These are phyloP conservation scores for Tricholauxania praeusta DNA, from an alignment of 2,888 invertebrate species.

Conservation along the genomic window DNA sequence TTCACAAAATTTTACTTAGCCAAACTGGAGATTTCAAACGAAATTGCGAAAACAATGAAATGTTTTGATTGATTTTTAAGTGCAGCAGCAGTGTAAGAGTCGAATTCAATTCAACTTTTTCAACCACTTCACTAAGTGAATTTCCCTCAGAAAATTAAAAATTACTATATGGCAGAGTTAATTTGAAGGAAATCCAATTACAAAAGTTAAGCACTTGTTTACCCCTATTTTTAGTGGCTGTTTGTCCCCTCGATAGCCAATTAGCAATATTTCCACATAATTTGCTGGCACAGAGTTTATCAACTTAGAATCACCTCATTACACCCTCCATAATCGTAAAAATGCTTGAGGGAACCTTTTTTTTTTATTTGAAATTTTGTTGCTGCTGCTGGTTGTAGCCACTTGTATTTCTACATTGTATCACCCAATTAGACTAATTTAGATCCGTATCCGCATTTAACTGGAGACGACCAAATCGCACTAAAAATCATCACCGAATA, in stretches of 20 bases:
- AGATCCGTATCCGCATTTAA: constrained; percentile 40
- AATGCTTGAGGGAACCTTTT: constrained; percentile 3
- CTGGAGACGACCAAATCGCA: constrained; percentile 46
- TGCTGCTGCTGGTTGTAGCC: neutral
- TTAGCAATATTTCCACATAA: constrained; percentile 24
- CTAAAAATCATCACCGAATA: constrained; percentile 11
- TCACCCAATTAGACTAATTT: constrained; percentile 23
- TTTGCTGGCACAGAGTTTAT: constrained; percentile 15
- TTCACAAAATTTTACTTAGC: too few species aligned
- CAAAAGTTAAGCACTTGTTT: too few species aligned
- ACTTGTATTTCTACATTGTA: neutral
- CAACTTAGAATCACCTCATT: constrained; percentile 22
- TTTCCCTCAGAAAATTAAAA: too few species aligned
- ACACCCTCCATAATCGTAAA: constrained; percentile 13
- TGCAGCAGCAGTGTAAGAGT: too few species aligned
- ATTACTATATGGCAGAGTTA: too few species aligned
- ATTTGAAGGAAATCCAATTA: too few species aligned
- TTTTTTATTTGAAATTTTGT: neutral
- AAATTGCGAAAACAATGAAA: too few species aligned
- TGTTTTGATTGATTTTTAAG: too few species aligned
- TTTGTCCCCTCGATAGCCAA: constrained; percentile 9
- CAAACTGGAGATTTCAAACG: too few species aligned
- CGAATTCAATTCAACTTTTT: too few species aligned
- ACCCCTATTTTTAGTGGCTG: neutral
- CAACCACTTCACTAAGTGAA: too few species aligned